Evolutionary conservation across 2,888 invertebrate genomes (phyloP).

Genomic region (Tricholauxania praeusta): DNA sequence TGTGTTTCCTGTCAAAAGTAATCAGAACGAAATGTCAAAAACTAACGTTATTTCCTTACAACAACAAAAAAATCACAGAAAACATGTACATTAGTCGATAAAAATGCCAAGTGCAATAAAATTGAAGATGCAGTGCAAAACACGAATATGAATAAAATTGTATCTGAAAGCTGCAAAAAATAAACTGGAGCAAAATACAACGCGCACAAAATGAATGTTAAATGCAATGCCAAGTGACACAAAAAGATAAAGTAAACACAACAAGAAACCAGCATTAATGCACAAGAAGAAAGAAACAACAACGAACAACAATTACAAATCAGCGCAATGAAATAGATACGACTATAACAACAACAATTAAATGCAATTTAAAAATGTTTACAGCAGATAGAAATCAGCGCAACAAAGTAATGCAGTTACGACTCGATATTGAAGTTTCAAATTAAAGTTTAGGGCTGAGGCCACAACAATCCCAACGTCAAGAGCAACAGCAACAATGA

Average conservation of each 20-base stretch:
- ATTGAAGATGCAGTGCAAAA: neutral
- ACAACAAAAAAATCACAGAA: neutral
- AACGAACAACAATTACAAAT: neutral
- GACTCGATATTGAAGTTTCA: neutral
- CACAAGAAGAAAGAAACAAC: neutral
- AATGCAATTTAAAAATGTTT: neutral
- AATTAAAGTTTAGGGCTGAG: neutral
- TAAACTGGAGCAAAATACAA: conserved; percentile 6
- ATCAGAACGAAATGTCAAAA: conserved; percentile 6
- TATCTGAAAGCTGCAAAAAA: neutral
- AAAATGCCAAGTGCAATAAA: conserved; percentile 6
- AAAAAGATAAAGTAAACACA: conserved; percentile 6
- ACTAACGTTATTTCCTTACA: neutral
- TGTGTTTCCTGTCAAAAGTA: conserved; percentile 6
- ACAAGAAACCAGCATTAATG: neutral
- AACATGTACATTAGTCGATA: neutral
- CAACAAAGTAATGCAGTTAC: neutral
- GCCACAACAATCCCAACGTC: neutral
- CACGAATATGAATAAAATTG: neutral
- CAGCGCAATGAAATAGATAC: neutral
- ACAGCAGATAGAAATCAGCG: neutral
- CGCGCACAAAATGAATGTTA: neutral
- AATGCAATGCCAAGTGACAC: conserved; percentile 11
- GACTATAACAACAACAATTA: conserved; percentile 7
- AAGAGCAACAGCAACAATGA: conserved; percentile 11